Base-by-base conservation (phyloP, 1,140 invertebrate species). In the Dufourea novaeangliae region DNA sequence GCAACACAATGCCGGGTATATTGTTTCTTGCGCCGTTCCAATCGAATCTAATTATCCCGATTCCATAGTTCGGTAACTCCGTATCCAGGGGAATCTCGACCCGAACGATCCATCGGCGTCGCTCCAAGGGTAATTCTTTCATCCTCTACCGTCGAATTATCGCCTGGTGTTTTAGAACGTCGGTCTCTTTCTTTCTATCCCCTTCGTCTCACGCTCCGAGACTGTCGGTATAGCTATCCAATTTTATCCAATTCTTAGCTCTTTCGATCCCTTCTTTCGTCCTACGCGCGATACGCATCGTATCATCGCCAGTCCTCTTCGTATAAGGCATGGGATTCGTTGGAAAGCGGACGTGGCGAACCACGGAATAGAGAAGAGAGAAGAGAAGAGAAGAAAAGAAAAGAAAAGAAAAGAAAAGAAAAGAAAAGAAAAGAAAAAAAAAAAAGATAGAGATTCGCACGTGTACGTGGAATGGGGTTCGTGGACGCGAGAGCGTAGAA, bases 41-140 rank as follows among this genome's bases (percentile, higher is more conserved):
- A 77, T 77, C 72, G 83, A 84, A 85, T 81, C 72, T 85, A 84
- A 85, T 85, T 85, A 85, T 84, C 70, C 67, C 76, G 54, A 78
- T 81, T 68, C 52, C 46, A 74, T 64, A 66, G 66, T 67, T 73
- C 57, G 66, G n/a, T 80, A 79, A 83, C 67, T 83, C 52, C 29
- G 77, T 46, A 66, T 64, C 62, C 72, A 1, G 22, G 67, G 63
- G 77, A 83, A 71, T 68, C 54, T 56, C 57, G 1, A 37, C 62
- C 57, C 44, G 29, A 62, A 75, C 57, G 81, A 84, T 84, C 73
- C 52, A 72, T 84, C 83, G 57, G 39, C 78, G 72, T 80, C 34
- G 50, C 29, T 20, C 7, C 22, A 6, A 34, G 46, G 27, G 25
- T 8, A 8, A 59, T 59, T 41, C 50, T 12, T 44, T 17, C 2